These are phyloP conservation scores for Papilio glaucus DNA, from an alignment of 1,140 invertebrate genomes.

Conservation along the genomic window DNA sequence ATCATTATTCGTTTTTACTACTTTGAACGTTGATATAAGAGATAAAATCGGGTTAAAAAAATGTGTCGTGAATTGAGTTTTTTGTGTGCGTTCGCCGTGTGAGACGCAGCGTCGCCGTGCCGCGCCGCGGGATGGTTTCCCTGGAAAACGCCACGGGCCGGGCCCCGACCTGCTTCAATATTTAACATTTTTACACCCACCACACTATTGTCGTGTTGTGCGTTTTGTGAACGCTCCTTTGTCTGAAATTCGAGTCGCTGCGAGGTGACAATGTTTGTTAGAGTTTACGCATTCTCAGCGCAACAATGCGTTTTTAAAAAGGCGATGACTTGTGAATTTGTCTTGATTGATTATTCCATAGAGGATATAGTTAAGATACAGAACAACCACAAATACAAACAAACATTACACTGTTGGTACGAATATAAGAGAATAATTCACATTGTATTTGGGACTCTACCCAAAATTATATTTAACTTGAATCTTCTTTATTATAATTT, in stretches of 20 bases:
- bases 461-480: too few relatives aligned
- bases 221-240: constrained; percentile 71
- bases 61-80: constrained; percentile 63
- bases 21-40: constrained; percentile 71
- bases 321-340: constrained; percentile 82
- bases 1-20: constrained; percentile 82
- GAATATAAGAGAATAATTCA: too few relatives aligned
- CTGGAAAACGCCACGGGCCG: constrained; percentile 60
- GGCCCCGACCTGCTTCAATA: constrained; percentile 65
- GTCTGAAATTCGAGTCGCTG: constrained; percentile 66
- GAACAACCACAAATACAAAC: constrained; percentile 57
- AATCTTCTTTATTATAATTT: too few relatives aligned
- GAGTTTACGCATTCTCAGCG: constrained; percentile 69
- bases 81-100: constrained; percentile 71
- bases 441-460: too few relatives aligned
- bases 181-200: constrained; percentile 77
- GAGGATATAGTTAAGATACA: constrained; percentile 51
- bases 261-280: constrained; percentile 80
- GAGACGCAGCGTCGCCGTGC: constrained; percentile 76
- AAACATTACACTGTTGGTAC: constrained; percentile 13
- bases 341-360: constrained; percentile 74
- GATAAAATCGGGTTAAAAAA: constrained; percentile 73
- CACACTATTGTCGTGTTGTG: constrained; percentile 60
- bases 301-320: constrained; percentile 80
- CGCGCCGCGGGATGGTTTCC: constrained; percentile 77